A percentile compares a stretch with the other conserved stretches of the same genome.
These are phyloP conservation scores for Yoshiicerus persimilis DNA, from an alignment of 1,140 invertebrate genomes.

Conservation along the genomic window DNA sequence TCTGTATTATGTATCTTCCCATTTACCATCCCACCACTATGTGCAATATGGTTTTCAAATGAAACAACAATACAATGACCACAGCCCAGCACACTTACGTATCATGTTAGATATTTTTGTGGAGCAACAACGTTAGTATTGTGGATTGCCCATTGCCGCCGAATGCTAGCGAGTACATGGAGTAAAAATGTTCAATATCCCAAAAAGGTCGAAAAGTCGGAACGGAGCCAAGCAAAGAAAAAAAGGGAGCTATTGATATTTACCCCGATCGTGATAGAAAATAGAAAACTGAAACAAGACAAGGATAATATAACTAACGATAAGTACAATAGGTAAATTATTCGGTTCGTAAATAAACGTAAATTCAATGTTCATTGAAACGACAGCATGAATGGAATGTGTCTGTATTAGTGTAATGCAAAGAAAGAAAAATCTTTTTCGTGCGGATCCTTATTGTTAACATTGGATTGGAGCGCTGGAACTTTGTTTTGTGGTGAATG, in stretches of 20 bases:
- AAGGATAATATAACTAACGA: neutral
- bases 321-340: constrained; percentile 10
- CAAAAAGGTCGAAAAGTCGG: neutral
- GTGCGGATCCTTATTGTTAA: neutral
- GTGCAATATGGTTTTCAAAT: neutral
- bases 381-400: neutral
- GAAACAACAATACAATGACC: neutral
- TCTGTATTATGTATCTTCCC: neutral
- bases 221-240: neutral
- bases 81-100: neutral
- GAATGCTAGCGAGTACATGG: too few relatives aligned
- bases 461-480: neutral
- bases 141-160: neutral
- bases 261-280: neutral
- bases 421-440: neutral
- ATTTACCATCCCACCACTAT: neutral
- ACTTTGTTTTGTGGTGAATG: neutral
- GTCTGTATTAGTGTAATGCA: neutral
- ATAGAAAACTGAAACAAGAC: neutral
- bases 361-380: constrained; percentile 14
- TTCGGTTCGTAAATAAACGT: neutral
- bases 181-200: neutral
- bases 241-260: neutral
- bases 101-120: neutral
- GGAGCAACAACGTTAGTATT: neutral